Evolutionary conservation across 2,113 vertebrate genomes (phyloP).

Genomic region (Corythornis vintsioides): DNA sequence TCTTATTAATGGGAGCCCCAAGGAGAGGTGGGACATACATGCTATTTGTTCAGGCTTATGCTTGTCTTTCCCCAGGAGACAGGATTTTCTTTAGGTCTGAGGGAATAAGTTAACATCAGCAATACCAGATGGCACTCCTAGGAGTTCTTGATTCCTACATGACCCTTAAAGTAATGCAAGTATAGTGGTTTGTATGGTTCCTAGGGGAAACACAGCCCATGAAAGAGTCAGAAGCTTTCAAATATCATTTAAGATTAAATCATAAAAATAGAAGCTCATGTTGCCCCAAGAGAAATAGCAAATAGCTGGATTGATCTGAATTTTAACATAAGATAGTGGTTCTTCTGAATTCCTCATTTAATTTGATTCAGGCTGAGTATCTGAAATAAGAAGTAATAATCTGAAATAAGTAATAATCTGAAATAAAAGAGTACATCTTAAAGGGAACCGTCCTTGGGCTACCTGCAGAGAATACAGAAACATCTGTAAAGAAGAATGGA

Average conservation of each 20-base stretch:
- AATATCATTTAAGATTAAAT: not conserved
- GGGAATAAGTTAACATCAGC: not conserved
- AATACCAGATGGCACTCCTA: not conserved
- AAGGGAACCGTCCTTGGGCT: not conserved
- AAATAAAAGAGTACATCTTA: not conserved
- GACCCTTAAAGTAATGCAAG: not conserved
- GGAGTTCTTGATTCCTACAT: not conserved
- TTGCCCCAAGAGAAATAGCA: not conserved
- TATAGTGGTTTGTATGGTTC: not conserved
- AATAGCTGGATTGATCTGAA: not conserved
- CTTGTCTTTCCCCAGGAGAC: not conserved
- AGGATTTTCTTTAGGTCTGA: not conserved
- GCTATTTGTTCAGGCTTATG: not conserved
- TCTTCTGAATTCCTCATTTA: not conserved
- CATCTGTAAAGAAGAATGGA: not conserved
- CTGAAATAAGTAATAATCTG: too few relatives aligned
- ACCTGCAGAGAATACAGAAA: not conserved
- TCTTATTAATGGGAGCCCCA: not conserved
- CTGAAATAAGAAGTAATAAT: not conserved
- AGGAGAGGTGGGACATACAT: not conserved
- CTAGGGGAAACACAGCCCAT: not conserved
- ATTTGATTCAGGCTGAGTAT: not conserved
- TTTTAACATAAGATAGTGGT: not conserved
- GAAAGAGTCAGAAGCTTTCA: not conserved
- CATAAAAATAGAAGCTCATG: not conserved